Evolutionary conservation across 2,113 vertebrate species (phyloP).

Genomic region (Chauna torquata): DNA sequence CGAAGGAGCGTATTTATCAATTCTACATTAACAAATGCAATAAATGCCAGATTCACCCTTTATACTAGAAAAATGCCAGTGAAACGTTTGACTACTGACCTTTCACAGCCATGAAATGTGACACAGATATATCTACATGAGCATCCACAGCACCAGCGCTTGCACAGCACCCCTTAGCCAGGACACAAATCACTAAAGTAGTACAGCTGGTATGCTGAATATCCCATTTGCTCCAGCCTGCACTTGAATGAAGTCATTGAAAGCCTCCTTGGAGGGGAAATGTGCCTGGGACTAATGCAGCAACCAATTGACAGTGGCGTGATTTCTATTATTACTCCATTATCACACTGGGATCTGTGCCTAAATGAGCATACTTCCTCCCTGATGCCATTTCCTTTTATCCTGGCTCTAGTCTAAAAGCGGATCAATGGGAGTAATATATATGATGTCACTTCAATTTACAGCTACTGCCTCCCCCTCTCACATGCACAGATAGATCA

Average conservation of each 20-base stretch:
- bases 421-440: conserved; percentile 81
- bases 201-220: conserved; percentile 69
- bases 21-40: conserved; percentile 9
- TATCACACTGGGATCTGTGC: conserved; percentile 85
- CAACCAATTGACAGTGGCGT: conserved; percentile 71
- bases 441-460: conserved; percentile 84
- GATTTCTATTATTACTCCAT: conserved; percentile 88
- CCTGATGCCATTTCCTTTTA: conserved; percentile 85
- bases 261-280: conserved; percentile 67
- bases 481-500: conserved; percentile 68
- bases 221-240: conserved; percentile 58
- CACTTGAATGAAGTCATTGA: conserved; percentile 73
- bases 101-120: conserved; percentile 63
- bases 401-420: conserved; percentile 81
- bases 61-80: conserved; percentile 3
- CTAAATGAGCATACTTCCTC: conserved; percentile 85
- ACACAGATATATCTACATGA: conserved; percentile 25
- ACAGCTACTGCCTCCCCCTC: conserved; percentile 71
- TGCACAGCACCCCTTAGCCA: conserved; percentile 1
- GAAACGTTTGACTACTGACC: conserved; percentile 67
- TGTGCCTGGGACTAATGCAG: conserved; percentile 74
- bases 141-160: conserved; percentile 33
- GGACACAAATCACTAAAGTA: conserved; percentile 59
- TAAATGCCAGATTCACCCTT: conserved; percentile 53
- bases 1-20: background rate